Evolutionary conservation across 2,888 invertebrate species (phyloP), one percentile per base, ranked within the genome.

Genomic region (Trachelus stipa): DNA sequence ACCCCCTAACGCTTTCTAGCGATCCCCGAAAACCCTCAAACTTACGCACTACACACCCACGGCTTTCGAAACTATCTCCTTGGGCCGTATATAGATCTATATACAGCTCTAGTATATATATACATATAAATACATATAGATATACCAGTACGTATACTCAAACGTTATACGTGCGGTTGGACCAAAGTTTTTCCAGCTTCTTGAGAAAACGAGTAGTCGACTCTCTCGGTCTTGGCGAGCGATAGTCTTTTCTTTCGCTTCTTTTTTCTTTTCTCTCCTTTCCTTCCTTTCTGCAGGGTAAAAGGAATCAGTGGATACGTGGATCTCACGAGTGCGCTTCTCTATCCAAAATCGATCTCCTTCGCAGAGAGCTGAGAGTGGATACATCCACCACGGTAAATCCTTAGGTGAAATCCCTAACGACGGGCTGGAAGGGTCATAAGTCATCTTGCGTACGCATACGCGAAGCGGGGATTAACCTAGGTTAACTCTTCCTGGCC

Each of bases 21-120:
- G 79, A 79, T 74, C 79, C 71, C 82, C 80, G 80, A 79, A 81
- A 80, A 80, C 79, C 80, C 78, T 78, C 77, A 68, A 78, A 79
- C 77, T 80, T 82, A 79, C 76, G 77, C 74, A 33, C 78, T 76
- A 34, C 75, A n/a, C 77, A 78, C 34, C 69, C 76, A 40, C 11
- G n/a, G 34, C 35, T 34, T 34, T 34, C 74, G 35, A n/a, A 30
- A 30, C 74, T 74, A 34, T 30, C 23, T 76, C 34, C 34, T 30
- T 34, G 69, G 56, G 30, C 68, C 40, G 69, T 75, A 74, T n/a
- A 56, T 23, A 56, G 23, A 40, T 40, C 6, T 23, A 23, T 40
- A 23, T 9, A 40, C 15, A 9, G 9, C 56, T 23, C 9, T 9
- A 9, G 23, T 23, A 56, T 56, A 0, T 23, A 23, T 56, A 56